phyloP scores from a whole-genome alignment of 2,888 invertebrate genomes.

The Blastobasis lacticolella region DNA sequence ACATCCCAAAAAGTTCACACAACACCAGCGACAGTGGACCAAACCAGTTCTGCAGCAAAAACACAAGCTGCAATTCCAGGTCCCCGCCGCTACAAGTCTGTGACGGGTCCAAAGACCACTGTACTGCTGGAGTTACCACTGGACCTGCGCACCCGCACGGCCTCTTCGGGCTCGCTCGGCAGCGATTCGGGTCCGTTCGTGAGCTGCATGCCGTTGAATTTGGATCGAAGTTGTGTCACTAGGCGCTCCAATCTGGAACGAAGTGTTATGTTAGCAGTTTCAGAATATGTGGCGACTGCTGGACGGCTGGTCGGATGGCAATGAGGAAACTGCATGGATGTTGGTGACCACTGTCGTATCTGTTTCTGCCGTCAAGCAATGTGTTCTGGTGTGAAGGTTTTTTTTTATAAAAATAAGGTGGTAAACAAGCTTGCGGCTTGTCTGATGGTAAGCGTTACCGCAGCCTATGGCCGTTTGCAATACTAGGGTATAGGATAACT shows the following conservation, averaged over 20 bases:
- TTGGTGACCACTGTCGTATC: no score
- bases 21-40: constrained; percentile 36
- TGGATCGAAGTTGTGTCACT: constrained; percentile 70
- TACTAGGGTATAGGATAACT: no score
- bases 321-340: no score
- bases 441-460: no score
- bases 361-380: no score
- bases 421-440: no score
- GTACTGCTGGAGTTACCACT: constrained; percentile 54
- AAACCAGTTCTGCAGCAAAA: constrained; percentile 43
- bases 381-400: no score
- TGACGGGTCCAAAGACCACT: constrained; percentile 76
- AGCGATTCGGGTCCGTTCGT: constrained; percentile 60
- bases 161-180: constrained; percentile 61
- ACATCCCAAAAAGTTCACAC: neutral
- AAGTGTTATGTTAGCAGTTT: neutral
- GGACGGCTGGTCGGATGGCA: no score
- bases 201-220: constrained; percentile 57
- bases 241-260: constrained; percentile 73
- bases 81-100: constrained; percentile 71
- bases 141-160: constrained; percentile 46
- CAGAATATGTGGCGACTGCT: no score
- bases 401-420: no score
- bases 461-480: no score
- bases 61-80: constrained; percentile 30